phyloP scores from a whole-genome alignment of 1,140 invertebrate genomes.

The Drosophila burlai region DNA sequence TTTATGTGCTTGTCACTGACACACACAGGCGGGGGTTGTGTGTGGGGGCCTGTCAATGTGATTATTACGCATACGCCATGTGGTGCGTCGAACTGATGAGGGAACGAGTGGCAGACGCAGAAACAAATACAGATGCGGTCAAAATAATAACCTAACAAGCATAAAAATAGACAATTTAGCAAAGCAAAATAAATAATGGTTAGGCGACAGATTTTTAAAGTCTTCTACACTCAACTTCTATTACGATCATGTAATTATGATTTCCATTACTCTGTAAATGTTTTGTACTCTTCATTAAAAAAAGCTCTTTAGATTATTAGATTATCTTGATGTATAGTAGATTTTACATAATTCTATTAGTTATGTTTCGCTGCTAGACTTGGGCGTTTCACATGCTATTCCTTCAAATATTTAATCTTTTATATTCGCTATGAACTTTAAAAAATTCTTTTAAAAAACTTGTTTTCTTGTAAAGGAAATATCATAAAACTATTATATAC shows the following conservation, averaged over 20 bases:
- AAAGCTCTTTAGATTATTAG: neutral
- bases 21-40: slow-evolving; percentile 26
- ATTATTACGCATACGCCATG: slow-evolving; percentile 74
- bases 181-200: neutral
- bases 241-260: neutral
- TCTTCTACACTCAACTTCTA: neutral
- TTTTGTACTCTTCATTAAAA: neutral
- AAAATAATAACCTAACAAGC: neutral
- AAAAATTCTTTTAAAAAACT: neutral
- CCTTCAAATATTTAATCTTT: no score
- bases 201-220: neutral
- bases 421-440: no score
- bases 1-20: slow-evolving; percentile 71
- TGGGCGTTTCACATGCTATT: no score
- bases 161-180: neutral
- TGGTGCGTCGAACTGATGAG: slow-evolving; percentile 15
- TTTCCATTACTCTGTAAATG: neutral
- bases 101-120: slow-evolving; percentile 44
- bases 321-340: neutral
- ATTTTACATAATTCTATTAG: neutral
- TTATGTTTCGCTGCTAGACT: no score
- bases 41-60: slow-evolving; percentile 44
- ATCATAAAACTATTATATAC: neutral
- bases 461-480: neutral
- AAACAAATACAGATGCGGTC: slow-evolving; percentile 19